These are phyloP conservation scores for Rotaria socialis DNA, from an alignment of 2,888 invertebrate species.

Conservation along the genomic window DNA sequence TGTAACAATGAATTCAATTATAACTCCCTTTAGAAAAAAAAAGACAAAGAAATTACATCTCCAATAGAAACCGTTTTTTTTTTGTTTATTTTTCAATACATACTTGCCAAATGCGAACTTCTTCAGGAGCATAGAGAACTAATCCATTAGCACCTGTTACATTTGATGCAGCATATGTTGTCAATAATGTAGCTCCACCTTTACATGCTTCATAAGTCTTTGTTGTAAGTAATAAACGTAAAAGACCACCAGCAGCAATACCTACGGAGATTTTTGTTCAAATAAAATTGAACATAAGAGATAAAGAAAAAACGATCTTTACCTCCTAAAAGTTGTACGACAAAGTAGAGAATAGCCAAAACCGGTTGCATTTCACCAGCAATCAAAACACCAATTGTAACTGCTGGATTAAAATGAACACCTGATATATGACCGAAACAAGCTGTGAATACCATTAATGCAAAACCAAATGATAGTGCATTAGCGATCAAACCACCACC, in stretches of 20 bases:
- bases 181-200: slow-evolving; percentile 35
- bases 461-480: slow-evolving; percentile 9
- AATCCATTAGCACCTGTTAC: not conserved
- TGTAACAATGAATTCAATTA: slow-evolving; percentile 33
- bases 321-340: slow-evolving; percentile 35
- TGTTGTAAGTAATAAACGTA: not conserved
- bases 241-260: slow-evolving; percentile 30
- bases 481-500: not conserved
- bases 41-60: not conserved
- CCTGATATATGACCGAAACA: slow-evolving; percentile 32
- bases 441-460: not conserved
- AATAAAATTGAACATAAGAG: not conserved
- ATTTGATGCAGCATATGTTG: not conserved
- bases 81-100: not conserved
- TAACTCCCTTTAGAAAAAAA: not conserved
- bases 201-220: not conserved
- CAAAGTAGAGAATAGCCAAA: slow-evolving; percentile 1
- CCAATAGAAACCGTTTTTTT: too few species aligned
- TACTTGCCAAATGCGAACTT: not conserved
- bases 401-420: slow-evolving; percentile 29
- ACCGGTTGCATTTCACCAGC: slow-evolving; percentile 14
- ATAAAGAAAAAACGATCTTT: not conserved
- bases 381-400: slow-evolving; percentile 14
- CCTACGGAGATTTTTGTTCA: not conserved
- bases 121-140: not conserved